Conservation (phyloP, 2,797 vertebrate species). For the Gorsachius magnificus region DNA sequence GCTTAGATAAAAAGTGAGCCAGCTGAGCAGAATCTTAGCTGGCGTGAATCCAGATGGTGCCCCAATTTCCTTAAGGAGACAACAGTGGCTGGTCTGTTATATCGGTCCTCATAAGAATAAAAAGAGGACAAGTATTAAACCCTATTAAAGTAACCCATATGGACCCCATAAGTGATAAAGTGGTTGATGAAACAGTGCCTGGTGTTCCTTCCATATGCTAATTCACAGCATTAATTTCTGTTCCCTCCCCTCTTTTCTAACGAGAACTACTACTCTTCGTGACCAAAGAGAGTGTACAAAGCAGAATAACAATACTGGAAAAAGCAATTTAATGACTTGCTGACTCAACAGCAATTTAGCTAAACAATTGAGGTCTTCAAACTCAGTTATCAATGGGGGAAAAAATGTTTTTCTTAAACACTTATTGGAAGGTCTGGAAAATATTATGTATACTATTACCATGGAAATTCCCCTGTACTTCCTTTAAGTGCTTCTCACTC, state of each 20-base stretch:
- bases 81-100: not conserved
- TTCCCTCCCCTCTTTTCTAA: not conserved
- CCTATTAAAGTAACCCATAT: not conserved
- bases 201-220: not conserved
- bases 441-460: not conserved
- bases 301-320: not conserved
- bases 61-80: not conserved
- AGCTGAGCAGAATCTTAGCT: not conserved
- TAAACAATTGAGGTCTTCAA: not conserved
- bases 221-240: not conserved
- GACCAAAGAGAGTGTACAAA: not conserved
- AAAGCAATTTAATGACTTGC: not conserved
- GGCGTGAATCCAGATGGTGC: not conserved
- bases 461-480: not conserved
- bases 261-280: accelerated
- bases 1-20: not conserved
- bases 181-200: not conserved
- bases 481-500: not conserved
- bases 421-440: not conserved
- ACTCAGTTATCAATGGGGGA: not conserved
- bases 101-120: not conserved
- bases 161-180: not conserved
- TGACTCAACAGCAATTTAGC: not conserved
- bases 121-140: not conserved
- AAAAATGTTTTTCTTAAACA: not conserved